These are phyloP conservation scores for Epirrita christyi DNA, from an alignment of 2,888 invertebrate genomes.

Conservation along the genomic window DNA sequence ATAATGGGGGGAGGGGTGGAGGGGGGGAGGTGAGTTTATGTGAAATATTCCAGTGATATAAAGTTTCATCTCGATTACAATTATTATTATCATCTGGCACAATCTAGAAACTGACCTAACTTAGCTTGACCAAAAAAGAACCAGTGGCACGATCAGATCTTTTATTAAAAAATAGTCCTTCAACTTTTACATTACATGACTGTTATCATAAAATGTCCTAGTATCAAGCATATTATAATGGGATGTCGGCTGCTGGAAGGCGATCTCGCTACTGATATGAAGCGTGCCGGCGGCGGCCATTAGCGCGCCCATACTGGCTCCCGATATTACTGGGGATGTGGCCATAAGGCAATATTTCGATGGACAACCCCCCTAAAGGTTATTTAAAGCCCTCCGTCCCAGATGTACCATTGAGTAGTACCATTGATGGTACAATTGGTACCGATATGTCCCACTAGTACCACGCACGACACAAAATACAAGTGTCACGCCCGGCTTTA, in stretches of 20 bases:
- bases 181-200: conserved; percentile 18
- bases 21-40: conserved; percentile 5
- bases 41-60: no score
- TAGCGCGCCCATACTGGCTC: conserved; percentile 68
- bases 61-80: no score
- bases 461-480: no score
- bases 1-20: no score
- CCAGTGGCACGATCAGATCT: neutral
- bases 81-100: no score
- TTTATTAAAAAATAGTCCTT: conserved; percentile 16
- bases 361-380: neutral
- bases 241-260: conserved; percentile 50
- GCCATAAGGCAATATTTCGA: conserved; percentile 41
- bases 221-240: conserved; percentile 52
- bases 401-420: no score
- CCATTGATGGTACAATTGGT: no score
- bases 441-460: no score
- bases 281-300: conserved; percentile 69
- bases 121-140: no score
- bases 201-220: conserved; percentile 39
- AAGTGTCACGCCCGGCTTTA: no score
- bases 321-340: conserved; percentile 57
- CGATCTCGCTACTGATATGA: conserved; percentile 65
- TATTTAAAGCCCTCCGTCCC: no score
- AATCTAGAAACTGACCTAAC: no score